These are phyloP conservation scores for Pocillopora verrucosa DNA, from an alignment of 64 coral and sea anemone species.

Conservation along the genomic window DNA sequence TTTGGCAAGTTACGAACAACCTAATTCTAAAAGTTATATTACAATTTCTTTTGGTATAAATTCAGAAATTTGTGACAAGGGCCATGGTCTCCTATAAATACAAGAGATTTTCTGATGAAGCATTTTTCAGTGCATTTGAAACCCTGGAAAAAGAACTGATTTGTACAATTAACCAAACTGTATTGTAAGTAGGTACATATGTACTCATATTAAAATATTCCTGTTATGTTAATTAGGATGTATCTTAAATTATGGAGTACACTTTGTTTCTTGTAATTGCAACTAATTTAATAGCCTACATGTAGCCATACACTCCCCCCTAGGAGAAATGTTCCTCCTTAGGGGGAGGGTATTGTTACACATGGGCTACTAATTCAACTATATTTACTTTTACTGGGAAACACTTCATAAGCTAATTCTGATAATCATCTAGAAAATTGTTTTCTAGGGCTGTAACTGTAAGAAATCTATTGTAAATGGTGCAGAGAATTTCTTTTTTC, in stretches of 20 bases:
- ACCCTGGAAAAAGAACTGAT: not conserved
- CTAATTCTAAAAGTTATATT: not conserved
- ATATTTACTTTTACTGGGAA: not conserved
- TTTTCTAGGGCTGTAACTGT: not conserved
- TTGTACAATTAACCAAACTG: not conserved
- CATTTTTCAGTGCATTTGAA: too few relatives aligned
- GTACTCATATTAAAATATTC: not conserved
- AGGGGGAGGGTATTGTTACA: too few relatives aligned
- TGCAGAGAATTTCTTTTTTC: not conserved
- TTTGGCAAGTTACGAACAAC: not conserved
- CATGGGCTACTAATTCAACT: not conserved
- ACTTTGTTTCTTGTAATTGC: not conserved
- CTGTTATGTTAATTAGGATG: not conserved
- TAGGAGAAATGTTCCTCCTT: not conserved
- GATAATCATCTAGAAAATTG: not conserved
- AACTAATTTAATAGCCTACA: not conserved
- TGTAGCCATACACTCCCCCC: not conserved
- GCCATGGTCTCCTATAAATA: not conserved
- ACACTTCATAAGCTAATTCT: too few relatives aligned
- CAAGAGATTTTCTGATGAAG: not conserved
- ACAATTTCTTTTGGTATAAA: not conserved
- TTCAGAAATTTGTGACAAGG: not conserved
- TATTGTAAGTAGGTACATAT: not conserved
- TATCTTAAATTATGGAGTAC: not conserved
- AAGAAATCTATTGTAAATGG: not conserved